phyloP scores from a whole-genome alignment of 2,888 invertebrate genomes.

The Lasioglossum lativentre region DNA sequence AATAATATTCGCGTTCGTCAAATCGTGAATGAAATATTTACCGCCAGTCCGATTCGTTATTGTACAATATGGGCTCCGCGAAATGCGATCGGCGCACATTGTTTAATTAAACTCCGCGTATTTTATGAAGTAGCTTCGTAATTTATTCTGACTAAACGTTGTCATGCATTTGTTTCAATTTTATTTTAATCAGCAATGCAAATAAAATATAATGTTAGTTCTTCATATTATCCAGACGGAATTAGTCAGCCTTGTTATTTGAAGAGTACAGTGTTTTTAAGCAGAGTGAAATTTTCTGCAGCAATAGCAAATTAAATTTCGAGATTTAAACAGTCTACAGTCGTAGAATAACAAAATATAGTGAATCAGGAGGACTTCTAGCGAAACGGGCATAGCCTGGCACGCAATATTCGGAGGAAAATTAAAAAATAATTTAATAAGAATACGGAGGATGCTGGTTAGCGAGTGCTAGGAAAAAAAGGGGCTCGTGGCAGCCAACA shows the following conservation, averaged over 20 bases:
- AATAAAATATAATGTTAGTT: not conserved
- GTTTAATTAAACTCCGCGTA: conserved; percentile 33
- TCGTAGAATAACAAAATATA: too few species aligned
- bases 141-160: not conserved
- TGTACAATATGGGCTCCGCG: too few species aligned
- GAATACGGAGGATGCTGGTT: conserved; percentile 1
- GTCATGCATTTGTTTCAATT: not conserved
- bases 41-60: not conserved
- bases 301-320: too few species aligned
- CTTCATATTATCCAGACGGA: not conserved
- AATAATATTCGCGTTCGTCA: not conserved
- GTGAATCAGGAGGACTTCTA: not conserved
- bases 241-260: not conserved
- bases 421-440: conserved; percentile 58
- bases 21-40: not conserved
- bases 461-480: not conserved
- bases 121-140: not conserved
- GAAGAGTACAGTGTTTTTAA: not conserved
- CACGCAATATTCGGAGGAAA: not conserved
- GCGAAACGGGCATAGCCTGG: not conserved
- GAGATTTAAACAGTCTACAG: too few species aligned
- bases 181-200: not conserved
- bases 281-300: not conserved
- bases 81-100: not conserved
- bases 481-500: not conserved